Evolutionary conservation across 30 jellyfish, hydroid and myxozoan species (phyloP), one percentile per base, ranked within the genome.

Genomic region (Aurelia sp.): DNA sequence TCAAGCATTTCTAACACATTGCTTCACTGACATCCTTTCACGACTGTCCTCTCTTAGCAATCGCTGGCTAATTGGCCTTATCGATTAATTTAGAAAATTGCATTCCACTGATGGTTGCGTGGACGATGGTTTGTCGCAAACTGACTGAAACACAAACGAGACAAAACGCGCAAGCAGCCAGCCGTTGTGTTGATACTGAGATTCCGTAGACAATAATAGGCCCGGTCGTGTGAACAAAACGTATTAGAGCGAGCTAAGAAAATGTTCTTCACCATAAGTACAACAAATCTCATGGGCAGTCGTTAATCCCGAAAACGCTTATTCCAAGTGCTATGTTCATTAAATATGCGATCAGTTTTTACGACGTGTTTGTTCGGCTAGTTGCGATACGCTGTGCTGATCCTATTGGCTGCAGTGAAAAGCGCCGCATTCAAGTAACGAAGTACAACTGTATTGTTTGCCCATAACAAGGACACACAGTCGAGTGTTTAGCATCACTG

Each of bases 351-450:
- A 71, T 67, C 67, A 21, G 80, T 51, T 72, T 68, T 62, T 60
- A 71, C 82, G 85, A 44, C 62, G 81, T 24, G 47, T 84, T 84
- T 72, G 93, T 84, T 72, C 76, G 63, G 27, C 82, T 6, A 75
- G 78, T 40, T 31, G 66, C 82, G 93, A 65, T 84, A 84, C 93
- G 93, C 93, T 84, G 93, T 61, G 93, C 40, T 84, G 93, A 84
- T 62, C 89, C 89, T 61, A 61, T 76, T 76, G 75, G 60, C 71
- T 17, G 70, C 76, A 65, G 91, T 13, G 76, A 81, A 73, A 69
- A 67, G 84, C 30, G 67, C 77, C 84, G 84, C 84, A 66, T 81
- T 81, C 91, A 81, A 67, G 91, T 81, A 51, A 22, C 91, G 68
- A 84, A 53, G 86, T 84, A 84, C 93, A 84, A 62, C 76, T 84